Evolutionary conservation across 2,797 vertebrate genomes (phyloP), one percentile per base, ranked within the genome.

Genomic region (Gymnocypris eckloni): DNA sequence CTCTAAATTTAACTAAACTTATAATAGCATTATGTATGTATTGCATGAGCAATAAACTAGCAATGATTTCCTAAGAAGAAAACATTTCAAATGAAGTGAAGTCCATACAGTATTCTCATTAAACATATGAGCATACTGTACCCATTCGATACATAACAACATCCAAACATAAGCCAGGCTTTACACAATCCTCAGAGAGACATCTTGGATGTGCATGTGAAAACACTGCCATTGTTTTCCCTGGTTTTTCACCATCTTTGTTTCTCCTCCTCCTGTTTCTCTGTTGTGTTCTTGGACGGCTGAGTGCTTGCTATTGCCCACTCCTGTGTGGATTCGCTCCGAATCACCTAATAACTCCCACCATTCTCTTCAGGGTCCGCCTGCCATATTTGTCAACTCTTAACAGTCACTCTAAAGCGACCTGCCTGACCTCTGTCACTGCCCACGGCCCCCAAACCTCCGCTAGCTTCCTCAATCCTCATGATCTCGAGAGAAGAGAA

Each of bases 321-420:
- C 28, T 48, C 11, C 25, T 22, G 16, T 18, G 70, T 50, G 45
- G 56, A 75, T 25, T 25, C 22, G 28, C 82, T 76, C 28, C 45
- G 61, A 67, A 83, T 76, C 82, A 76, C 82, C 82, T n/a, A 52
- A 83, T 83, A 83, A 66, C 82, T 67, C 56, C 41, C 64, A 20
- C 43, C 25, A 52, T 25, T 61, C 33, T 83, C 82, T 52, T 39
- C 71, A 83, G 71, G 45, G 20, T 50, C 56, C 18, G 18, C 15
- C 25, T 83, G 56, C 56, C 70, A 39, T 66, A 83, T 75, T 50
- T 75, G 56, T 73, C 69, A 33, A 39, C 52, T 48, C 50, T 59
- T 39, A 16, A 41, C 11, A 18, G 41, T 69, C 22, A 4, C 48
- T 75, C 69, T 75, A 3, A 18, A 67, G 41, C n/a, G 59, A 54